Evolutionary conservation across 2,797 vertebrate genomes (phyloP).

Genomic region (Orientallactaga sibirica): DNA sequence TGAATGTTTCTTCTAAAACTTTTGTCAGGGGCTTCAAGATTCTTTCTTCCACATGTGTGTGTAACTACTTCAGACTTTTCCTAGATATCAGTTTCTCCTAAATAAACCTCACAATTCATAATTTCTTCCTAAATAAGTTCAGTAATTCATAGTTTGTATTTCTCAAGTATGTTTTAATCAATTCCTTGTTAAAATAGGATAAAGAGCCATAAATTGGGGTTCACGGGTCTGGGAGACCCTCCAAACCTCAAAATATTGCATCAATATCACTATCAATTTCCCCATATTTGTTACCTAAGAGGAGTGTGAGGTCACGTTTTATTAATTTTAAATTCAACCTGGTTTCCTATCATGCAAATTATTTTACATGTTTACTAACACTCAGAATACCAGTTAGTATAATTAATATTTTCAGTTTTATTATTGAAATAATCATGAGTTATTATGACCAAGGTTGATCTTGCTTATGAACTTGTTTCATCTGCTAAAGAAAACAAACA

Average conservation of each 20-base stretch:
- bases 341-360: not conserved
- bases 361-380: not conserved
- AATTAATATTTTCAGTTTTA: not conserved
- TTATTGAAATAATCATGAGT: not conserved
- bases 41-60: no score
- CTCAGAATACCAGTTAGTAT: not conserved
- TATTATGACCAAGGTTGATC: not conserved
- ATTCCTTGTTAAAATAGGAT: no score
- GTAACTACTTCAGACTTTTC: no score
- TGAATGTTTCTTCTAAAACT: no score
- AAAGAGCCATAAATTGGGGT: no score
- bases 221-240: no score
- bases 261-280: not conserved
- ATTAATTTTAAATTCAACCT: not conserved
- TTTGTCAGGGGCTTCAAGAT: no score
- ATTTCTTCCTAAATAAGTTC: no score
- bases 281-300: not conserved
- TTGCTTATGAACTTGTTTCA: not conserved
- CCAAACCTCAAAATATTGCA: not conserved
- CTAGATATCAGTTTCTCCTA: no score
- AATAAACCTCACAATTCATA: no score
- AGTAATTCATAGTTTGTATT: no score
- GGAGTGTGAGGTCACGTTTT: not conserved
- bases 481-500: not conserved
- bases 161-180: no score